Percentiles rank a stretch among this genome's conserved stretches.
phyloP scores from a whole-genome alignment of 30 jellyfish, hydroid and myxozoan genomes.

The Catostylus mosaicus region DNA sequence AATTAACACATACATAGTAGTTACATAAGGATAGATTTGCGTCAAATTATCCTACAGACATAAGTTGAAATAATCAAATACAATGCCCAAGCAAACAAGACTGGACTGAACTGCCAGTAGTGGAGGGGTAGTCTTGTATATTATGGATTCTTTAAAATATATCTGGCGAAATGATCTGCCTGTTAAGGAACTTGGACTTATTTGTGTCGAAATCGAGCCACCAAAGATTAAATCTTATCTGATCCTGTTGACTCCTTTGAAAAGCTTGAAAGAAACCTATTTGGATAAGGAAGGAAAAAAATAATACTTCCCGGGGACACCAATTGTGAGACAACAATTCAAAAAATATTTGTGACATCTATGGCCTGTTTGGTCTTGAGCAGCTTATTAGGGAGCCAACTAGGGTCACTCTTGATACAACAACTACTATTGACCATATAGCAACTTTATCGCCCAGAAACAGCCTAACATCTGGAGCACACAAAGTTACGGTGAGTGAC shows the following conservation, averaged over 20 bases:
- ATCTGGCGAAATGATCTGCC: constrained; percentile 14
- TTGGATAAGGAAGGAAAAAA: constrained; percentile 9
- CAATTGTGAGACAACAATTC: neutral
- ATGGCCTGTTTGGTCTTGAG: neutral
- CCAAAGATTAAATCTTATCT: constrained; percentile 8
- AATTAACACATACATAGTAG: no score
- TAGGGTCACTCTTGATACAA: neutral
- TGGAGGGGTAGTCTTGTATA: constrained; percentile 12
- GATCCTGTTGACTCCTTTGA: constrained; percentile 12
- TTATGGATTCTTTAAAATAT: neutral
- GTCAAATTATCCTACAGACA: no score
- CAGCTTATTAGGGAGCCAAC: neutral
- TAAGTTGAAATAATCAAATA: no score
- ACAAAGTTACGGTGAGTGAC: neutral
- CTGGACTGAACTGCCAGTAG: constrained; percentile 14
- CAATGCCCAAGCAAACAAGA: constrained; percentile 4
- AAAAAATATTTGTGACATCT: neutral
- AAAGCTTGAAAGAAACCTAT: constrained; percentile 7
- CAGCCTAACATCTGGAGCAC: neutral
- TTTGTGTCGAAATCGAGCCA: constrained; percentile 3
- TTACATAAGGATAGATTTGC: no score
- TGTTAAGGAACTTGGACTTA: neutral
- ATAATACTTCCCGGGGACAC: neutral
- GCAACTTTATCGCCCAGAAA: neutral
- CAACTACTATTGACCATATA: neutral